phyloP scores from a whole-genome alignment of 2,113 vertebrate species.

The Hydropotes inermis region DNA sequence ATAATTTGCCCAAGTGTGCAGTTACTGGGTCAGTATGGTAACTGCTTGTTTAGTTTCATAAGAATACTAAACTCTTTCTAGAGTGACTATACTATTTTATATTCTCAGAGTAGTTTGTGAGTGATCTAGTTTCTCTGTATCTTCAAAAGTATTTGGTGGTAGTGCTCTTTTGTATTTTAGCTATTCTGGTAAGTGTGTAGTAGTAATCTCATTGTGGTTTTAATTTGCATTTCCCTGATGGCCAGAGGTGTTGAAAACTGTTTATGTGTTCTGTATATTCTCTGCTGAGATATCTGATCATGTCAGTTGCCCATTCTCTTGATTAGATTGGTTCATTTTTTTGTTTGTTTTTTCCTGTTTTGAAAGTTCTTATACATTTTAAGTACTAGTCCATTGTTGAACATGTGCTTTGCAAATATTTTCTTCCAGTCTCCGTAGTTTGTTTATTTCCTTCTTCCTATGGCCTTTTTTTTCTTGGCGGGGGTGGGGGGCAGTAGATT shows the following conservation, averaged over 20 bases:
- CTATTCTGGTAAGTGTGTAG: neutral
- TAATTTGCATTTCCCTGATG: constrained; percentile 2
- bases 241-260: neutral
- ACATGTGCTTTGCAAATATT: neutral
- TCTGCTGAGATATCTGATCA: neutral
- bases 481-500: neutral
- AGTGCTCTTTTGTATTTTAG: neutral
- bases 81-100: neutral
- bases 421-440: neutral
- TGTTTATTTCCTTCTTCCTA: neutral
- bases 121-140: constrained; percentile 5
- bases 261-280: neutral
- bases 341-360: neutral
- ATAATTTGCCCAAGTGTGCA: neutral
- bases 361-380: neutral
- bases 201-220: neutral
- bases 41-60: neutral
- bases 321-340: neutral
- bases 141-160: neutral
- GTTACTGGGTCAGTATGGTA: neutral
- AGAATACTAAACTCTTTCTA: neutral
- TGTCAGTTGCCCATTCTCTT: neutral
- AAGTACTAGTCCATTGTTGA: neutral
- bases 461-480: neutral
- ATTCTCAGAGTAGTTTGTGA: neutral